Evolutionary conservation across 2,888 invertebrate genomes (phyloP), one percentile per base, ranked within the genome.

Genomic region (Parnassius mnemosyne): DNA sequence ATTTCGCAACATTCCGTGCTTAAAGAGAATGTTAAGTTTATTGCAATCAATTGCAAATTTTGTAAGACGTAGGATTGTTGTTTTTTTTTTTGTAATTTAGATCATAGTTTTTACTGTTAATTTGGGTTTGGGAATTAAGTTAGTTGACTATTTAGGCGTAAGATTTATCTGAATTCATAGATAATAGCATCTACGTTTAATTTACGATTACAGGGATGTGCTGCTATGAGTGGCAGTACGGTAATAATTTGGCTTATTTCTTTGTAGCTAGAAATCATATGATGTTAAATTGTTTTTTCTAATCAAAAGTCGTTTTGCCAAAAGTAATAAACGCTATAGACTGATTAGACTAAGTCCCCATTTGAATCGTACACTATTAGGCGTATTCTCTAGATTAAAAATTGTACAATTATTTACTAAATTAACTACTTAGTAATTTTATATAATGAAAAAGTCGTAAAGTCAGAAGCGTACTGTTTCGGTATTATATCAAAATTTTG

Each of bases 301-400:
- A 68, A 71, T 73, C 65, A 71, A 71, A 74, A 80, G 77, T 74
- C 75, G 73, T 72, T 80, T 84, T 86, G 86, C 85, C 87, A 88
- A 90, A 89, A 87, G 83, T 89, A 87, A 90, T 89, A 88, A 88
- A 84, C 91, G 89, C 89, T 90, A 90, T 91, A 91, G 91, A 91
- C 91, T 91, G 91, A 91, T 86, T 91, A 90, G 91, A 87, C 80
- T 91, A 91, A 91, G 91, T 77, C 81, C 84, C 86, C 88, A 83
- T 87, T 87, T 83, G 79, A 80, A 83, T 84, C 87, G 88, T 89
- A 90, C 87, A 91, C 90, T 91, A 87, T 90, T 91, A 90, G 90
- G 90, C 91, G 78, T 91, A 90, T 87, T 87, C 77, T 85, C 80
- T 87, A 89, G 85, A 84, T 83, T 85, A 87, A 87, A 58, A 82